Conservation (phyloP, 1,140 invertebrate genomes). For the Matsumurasca onukii region DNA sequence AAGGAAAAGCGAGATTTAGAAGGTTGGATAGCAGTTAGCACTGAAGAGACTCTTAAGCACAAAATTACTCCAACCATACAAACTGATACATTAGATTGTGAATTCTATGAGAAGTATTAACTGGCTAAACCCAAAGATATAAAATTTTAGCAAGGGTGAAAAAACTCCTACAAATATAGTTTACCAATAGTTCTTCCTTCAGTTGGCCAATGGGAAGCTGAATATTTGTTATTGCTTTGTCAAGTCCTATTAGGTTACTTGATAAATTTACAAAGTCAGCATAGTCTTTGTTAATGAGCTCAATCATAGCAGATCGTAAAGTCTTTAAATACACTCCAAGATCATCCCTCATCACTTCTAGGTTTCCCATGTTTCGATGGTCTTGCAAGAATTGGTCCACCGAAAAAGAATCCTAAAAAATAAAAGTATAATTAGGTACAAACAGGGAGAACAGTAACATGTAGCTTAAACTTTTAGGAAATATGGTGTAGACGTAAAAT, state of each 20-base stretch:
- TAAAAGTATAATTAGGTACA: not conserved
- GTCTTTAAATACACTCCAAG: constrained; percentile 87
- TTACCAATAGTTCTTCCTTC: constrained; percentile 76
- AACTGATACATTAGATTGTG: too few species aligned
- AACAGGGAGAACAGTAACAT: too few species aligned
- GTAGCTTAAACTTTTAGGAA: not conserved
- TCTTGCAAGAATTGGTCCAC: constrained; percentile 88
- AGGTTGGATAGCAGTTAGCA: too few species aligned
- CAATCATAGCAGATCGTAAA: constrained; percentile 89
- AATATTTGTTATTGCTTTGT: constrained; percentile 80
- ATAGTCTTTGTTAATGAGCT: constrained; percentile 96
- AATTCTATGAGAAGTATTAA: too few species aligned
- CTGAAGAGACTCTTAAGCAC: too few species aligned
- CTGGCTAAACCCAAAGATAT: too few species aligned
- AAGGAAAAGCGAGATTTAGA: too few species aligned
- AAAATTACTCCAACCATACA: too few species aligned
- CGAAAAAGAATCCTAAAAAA: constrained; percentile 74
- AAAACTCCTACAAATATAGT: too few species aligned
- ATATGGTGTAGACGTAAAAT: not conserved
- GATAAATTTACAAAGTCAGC: constrained; percentile 96
- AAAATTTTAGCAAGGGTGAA: too few species aligned
- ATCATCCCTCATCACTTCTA: constrained; percentile 89
- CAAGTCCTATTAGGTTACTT: constrained; percentile 88
- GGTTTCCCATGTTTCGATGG: constrained; percentile 73
- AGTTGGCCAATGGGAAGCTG: constrained; percentile 74